Conservation (phyloP, 2,797 vertebrate species). For the Phrynocephalus guinanensis region DNA sequence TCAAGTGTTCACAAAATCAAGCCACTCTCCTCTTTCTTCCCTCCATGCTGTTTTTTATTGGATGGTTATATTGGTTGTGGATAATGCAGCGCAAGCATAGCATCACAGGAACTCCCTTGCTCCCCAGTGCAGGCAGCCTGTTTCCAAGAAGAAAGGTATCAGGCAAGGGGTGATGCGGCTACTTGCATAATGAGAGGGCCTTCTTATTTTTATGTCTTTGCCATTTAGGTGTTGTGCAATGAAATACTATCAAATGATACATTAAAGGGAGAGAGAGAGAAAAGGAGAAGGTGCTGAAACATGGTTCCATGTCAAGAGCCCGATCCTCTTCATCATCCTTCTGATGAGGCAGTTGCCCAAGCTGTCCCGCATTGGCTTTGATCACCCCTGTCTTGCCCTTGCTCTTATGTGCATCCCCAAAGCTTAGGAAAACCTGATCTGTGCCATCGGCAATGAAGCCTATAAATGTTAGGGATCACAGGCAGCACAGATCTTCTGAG, state of each 20-base stretch:
- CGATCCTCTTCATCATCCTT: background rate
- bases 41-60: rapidly evolving
- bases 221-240: background rate
- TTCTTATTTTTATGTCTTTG: slow-evolving; percentile 60
- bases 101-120: background rate
- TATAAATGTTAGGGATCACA: background rate
- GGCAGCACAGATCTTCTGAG: background rate
- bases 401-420: background rate
- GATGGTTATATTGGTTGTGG: slow-evolving; percentile 10
- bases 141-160: slow-evolving; percentile 39
- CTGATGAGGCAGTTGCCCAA: background rate
- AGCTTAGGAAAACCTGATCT: background rate
- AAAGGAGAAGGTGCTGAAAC: slow-evolving; percentile 20
- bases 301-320: slow-evolving; percentile 21
- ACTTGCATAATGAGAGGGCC: slow-evolving; percentile 41
- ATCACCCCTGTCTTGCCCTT: background rate
- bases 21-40: slow-evolving; percentile 6
- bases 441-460: background rate
- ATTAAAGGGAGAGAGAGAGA: slow-evolving; percentile 9
- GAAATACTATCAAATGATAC: slow-evolving; percentile 48
- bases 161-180: slow-evolving; percentile 46
- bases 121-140: slow-evolving; percentile 39
- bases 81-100: slow-evolving; percentile 44
- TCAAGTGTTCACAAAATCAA: slow-evolving; percentile 26
- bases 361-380: background rate